Base-by-base conservation (phyloP, 2,797 vertebrate genomes). In the Kryptolebias ocellatus region DNA sequence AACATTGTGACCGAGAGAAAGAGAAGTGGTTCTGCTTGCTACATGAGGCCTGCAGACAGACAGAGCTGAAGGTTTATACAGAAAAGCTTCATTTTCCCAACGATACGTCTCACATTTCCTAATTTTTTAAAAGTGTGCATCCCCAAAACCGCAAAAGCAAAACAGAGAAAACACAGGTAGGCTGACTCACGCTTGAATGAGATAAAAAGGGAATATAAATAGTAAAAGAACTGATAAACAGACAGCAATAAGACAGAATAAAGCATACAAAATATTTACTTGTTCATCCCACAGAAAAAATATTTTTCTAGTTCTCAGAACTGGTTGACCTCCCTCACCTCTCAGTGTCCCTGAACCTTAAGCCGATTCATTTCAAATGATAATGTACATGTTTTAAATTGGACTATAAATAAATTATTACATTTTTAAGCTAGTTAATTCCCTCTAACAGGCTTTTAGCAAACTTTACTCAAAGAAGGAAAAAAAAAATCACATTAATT, bases 81-180 rank as follows among this genome's bases (percentile, higher is more conserved):
- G 66, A 70, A 79, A 67, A 70, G 70, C 51, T 78, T 81, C 61
- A 80, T 67, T 80, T 74, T 63, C 55, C 44, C 64, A 82, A 72
- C 74, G 69, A 70, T 76, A 61, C 69, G 70, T 59, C 51, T 63
- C 66, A 64, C 24, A 76, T 70, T 61, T 70, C 60, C 57, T 60
- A 64, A 3, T 70, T 66, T 16, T 60, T 58, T 34, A 31, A 73
- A 54, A 44, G 29, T 42, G 2, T 69, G 46, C 24, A 14, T 54
- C 8, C 8, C 5, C 34, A 37, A 5, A 11, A 45, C 11, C 60
- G 46, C 17, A 47, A 7, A 16, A 1, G 0, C 27, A 1, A 64
- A 34, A 59, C 42, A 29, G 11, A 50, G 18, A 66, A n/a, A 67
- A 2, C 1, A 60, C 52, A 67, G 9, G 14, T 15, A 18, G 39